Evolutionary conservation across 2,888 invertebrate species (phyloP).

Genomic region (Polylopha cassiicola): DNA sequence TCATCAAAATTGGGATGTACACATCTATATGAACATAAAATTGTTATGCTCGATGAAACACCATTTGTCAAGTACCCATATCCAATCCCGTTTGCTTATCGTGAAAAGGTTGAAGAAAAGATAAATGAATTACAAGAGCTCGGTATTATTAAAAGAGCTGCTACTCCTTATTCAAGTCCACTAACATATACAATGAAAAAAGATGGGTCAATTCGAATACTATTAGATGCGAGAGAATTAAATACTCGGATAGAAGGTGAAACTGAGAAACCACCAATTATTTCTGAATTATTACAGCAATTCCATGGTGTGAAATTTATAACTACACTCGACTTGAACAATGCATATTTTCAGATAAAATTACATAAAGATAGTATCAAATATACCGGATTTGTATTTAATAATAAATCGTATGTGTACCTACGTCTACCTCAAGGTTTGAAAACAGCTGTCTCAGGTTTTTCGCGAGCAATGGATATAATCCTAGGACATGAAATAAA

Average conservation of each 20-base stretch:
- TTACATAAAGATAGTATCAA: conserved; percentile 16
- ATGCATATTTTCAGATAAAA: conserved; percentile 27
- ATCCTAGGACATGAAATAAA: conserved; percentile 10
- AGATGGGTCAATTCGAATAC: conserved; percentile 33
- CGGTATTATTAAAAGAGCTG: conserved; percentile 34
- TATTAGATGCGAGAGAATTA: conserved; percentile 35
- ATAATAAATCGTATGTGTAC: conserved; percentile 21
- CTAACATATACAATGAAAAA: conserved; percentile 33
- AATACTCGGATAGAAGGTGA: conserved; percentile 35
- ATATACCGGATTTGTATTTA: conserved; percentile 22
- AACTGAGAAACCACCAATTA: conserved; percentile 29
- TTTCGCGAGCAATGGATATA: conserved; percentile 18
- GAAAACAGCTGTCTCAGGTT: conserved; percentile 17
- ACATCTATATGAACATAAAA: conserved; percentile 27
- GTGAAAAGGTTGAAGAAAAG: conserved; percentile 29
- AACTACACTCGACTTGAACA: conserved; percentile 27
- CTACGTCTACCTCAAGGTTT: conserved; percentile 17
- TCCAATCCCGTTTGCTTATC: conserved; percentile 32
- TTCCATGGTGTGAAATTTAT: conserved; percentile 26
- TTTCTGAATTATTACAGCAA: conserved; percentile 28
- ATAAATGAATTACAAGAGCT: conserved; percentile 31
- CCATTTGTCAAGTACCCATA: conserved; percentile 29
- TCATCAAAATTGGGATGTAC: background rate
- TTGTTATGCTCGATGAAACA: conserved; percentile 25
- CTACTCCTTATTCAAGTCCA: conserved; percentile 29